Evolutionary conservation across 2,888 invertebrate species (phyloP).

Genomic region (Lasioglossum villosulum): DNA sequence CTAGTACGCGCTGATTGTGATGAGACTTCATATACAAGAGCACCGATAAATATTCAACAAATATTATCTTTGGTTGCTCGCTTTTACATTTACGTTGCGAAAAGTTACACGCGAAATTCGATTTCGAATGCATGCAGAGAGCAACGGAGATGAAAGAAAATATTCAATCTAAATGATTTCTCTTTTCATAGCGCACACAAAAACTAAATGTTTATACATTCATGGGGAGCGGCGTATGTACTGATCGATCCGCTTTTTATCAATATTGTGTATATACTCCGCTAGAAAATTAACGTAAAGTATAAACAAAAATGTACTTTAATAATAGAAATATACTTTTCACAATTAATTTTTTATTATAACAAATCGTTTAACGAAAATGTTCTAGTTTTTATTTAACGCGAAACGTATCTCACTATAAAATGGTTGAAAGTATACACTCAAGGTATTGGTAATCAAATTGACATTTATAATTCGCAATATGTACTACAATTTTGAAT

Average conservation of each 20-base stretch:
- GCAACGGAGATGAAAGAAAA: background rate
- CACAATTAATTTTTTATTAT: background rate
- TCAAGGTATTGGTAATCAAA: too few species aligned
- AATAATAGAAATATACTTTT: too few species aligned
- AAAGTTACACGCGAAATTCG: background rate
- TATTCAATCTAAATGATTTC: background rate
- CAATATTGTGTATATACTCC: background rate
- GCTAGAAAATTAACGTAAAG: background rate
- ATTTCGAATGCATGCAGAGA: background rate
- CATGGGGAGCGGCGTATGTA: background rate
- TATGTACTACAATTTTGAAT: background rate
- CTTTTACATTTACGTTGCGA: background rate
- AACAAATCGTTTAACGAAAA: too few species aligned
- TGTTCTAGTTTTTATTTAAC: too few species aligned
- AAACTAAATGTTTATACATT: background rate
- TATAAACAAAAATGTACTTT: background rate
- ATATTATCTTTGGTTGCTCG: background rate
- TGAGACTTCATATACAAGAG: background rate
- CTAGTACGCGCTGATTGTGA: constrained; percentile 7
- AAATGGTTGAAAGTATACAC: too few species aligned
- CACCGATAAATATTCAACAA: constrained; percentile 3
- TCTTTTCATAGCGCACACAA: background rate
- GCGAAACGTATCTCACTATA: too few species aligned
- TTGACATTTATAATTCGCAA: background rate
- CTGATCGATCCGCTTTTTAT: background rate